Evolutionary conservation across 2,888 invertebrate genomes (phyloP), one percentile per base, ranked within the genome.

Genomic region (Nemotelus pantherinus): DNA sequence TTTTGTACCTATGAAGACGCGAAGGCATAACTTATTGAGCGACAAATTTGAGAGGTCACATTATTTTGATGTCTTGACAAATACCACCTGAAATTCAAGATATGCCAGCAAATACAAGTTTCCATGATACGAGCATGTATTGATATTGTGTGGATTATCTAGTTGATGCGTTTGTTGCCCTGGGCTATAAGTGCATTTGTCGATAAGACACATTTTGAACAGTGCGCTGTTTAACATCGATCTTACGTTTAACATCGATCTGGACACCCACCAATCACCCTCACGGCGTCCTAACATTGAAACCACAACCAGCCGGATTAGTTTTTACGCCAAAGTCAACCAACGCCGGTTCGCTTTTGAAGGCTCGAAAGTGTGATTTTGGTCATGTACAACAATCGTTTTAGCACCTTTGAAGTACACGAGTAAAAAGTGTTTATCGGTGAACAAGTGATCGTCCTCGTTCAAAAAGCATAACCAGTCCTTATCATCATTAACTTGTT

Each of bases 101-200:
- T 39, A 48, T 43, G 71, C 57, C 71, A 57, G 9, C 50, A 50
- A 48, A 2, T 67, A n/a, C 50, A 6, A 55, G 43, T 6, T 43
- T 6, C 41, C 9, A 5, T n/a, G 25, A 58, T n/a, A 25, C 25
- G 25, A 58, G 58, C 25, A 63, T 63, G 63, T 63, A 63, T 63
- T 9, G 25, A 25, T 25, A 25, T 25, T 63, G 4, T 63, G 63
- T n/a, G 58, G n/a, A 58, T 4, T 72, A 45, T 58, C 58, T 45
- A 3, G 41, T 72, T 58, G 57, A 74, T 63, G 63, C 60, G 74
- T 60, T 70, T 74, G 63, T 60, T 74, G 74, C 58, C 74, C 48
- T 63, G 1, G 41, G 74, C 48, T 39, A 41, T 55, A 55, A 53
- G 55, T 55, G 70, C 41, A 25, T 43, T 45, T 45, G 47, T 5